A percentile compares a stretch with the other conserved stretches of the same genome.
These are phyloP conservation scores for Drosophila affinis DNA, from an alignment of 2,888 invertebrate species.

Conservation along the genomic window DNA sequence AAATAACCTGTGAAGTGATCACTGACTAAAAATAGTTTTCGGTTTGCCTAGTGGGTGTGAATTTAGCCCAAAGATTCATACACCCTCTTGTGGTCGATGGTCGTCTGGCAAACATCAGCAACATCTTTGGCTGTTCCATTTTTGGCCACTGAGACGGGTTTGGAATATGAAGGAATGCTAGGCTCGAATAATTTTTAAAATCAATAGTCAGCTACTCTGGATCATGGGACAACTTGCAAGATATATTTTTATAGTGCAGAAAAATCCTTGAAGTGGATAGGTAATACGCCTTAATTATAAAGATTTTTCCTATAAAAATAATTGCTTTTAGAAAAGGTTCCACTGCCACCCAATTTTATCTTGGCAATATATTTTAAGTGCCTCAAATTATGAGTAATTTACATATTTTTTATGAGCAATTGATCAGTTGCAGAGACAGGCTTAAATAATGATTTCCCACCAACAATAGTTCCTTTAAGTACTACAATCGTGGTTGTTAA, in stretches of 20 bases:
- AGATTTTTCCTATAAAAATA: not conserved
- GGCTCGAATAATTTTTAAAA: not conserved
- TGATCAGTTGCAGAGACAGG: not conserved
- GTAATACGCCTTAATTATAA: too few relatives aligned
- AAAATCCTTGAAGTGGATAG: not conserved
- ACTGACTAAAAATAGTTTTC: conserved; percentile 32
- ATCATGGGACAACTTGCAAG: not conserved
- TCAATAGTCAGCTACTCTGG: not conserved
- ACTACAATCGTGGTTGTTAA: not conserved
- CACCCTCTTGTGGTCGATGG: too few relatives aligned
- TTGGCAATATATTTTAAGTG: not conserved
- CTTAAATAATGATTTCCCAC: not conserved
- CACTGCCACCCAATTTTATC: not conserved
- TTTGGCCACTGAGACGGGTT: not conserved
- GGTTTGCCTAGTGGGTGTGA: not conserved
- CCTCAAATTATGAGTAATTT: not conserved
- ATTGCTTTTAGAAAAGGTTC: not conserved
- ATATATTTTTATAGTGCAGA: not conserved
- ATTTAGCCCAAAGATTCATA: not conserved
- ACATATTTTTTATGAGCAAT: not conserved
- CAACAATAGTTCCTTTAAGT: not conserved
- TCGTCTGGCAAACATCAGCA: not conserved
- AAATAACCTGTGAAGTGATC: conserved; percentile 32
- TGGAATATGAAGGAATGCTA: not conserved
- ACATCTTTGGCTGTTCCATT: not conserved